These are phyloP conservation scores for Cecropterus lyciades DNA, from an alignment of 1,140 invertebrate genomes.

Conservation along the genomic window DNA sequence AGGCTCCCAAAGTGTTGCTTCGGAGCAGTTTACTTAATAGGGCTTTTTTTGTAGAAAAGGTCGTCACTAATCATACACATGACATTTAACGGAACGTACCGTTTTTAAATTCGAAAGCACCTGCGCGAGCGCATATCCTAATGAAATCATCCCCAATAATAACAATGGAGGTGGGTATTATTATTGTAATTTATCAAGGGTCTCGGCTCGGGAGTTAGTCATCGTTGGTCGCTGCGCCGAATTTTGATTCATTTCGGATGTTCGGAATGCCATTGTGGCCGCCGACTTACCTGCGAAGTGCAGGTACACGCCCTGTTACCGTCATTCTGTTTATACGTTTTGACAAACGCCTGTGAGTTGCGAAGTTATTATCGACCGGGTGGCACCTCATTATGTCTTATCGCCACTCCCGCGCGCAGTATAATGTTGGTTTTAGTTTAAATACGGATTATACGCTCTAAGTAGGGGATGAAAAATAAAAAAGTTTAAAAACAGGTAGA, in stretches of 20 bases:
- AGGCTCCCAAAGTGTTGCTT: neutral
- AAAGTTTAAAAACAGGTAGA: neutral
- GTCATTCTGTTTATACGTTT: slow-evolving; percentile 68
- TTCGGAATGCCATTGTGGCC: slow-evolving; percentile 75
- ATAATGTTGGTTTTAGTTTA: slow-evolving; percentile 19
- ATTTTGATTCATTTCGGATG: slow-evolving; percentile 79
- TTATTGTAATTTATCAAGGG: slow-evolving; percentile 71
- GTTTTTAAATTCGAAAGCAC: slow-evolving; percentile 40
- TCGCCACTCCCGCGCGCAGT: slow-evolving; percentile 2
- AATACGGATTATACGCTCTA: slow-evolving; percentile 2
- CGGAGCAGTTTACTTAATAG: slow-evolving; percentile 25
- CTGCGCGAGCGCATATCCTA: slow-evolving; percentile 54
- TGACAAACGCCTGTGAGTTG: slow-evolving; percentile 64
- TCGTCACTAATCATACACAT: slow-evolving; percentile 49
- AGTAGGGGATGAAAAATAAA: neutral
- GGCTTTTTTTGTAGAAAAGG: slow-evolving; percentile 31
- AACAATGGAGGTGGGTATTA: slow-evolving; percentile 62
- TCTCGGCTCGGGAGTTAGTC: slow-evolving; percentile 47
- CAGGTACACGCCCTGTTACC: slow-evolving; percentile 52
- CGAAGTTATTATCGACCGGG: slow-evolving; percentile 63
- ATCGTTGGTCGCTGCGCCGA: slow-evolving; percentile 44
- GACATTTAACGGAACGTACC: slow-evolving; percentile 49
- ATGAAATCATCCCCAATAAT: slow-evolving; percentile 71
- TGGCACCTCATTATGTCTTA: slow-evolving; percentile 44
- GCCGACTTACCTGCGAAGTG: slow-evolving; percentile 59